Conservation (phyloP, 1,140 invertebrate genomes). For the Habropoda laboriosa region DNA sequence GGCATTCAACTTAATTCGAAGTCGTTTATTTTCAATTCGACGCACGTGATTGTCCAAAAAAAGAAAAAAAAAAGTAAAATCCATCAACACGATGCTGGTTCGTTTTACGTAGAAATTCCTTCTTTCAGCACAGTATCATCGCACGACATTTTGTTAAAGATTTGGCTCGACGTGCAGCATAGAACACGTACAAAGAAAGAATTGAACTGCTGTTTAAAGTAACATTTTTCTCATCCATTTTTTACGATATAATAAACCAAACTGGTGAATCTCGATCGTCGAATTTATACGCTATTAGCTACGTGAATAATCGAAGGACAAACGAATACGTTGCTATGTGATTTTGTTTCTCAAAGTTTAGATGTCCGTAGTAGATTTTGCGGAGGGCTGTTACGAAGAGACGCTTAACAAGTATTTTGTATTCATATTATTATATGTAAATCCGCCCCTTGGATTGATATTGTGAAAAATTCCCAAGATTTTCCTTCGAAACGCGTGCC, state of each 20-base stretch:
- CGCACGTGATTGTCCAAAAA: neutral
- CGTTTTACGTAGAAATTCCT: constrained; percentile 13
- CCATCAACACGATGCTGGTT: constrained; percentile 1
- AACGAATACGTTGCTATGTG: neutral
- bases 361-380: neutral
- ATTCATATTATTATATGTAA: constrained; percentile 3
- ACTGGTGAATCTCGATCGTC: neutral
- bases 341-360: constrained; percentile 1
- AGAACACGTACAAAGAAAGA: too few relatives aligned
- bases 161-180: neutral
- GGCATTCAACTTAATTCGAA: neutral
- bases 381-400: neutral
- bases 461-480: constrained; percentile 13
- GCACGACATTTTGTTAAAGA: neutral
- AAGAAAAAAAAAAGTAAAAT: too few relatives aligned
- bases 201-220: too few relatives aligned
- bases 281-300: neutral
- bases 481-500: constrained; percentile 54
- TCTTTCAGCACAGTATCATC: constrained; percentile 23
- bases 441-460: constrained; percentile 26
- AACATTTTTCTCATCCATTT: too few relatives aligned
- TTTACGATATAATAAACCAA: neutral
- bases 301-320: neutral
- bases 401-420: constrained; percentile 15
- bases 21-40: constrained; percentile 48